phyloP scores from a whole-genome alignment of 2,113 vertebrate species.

The Xenus cinereus region DNA sequence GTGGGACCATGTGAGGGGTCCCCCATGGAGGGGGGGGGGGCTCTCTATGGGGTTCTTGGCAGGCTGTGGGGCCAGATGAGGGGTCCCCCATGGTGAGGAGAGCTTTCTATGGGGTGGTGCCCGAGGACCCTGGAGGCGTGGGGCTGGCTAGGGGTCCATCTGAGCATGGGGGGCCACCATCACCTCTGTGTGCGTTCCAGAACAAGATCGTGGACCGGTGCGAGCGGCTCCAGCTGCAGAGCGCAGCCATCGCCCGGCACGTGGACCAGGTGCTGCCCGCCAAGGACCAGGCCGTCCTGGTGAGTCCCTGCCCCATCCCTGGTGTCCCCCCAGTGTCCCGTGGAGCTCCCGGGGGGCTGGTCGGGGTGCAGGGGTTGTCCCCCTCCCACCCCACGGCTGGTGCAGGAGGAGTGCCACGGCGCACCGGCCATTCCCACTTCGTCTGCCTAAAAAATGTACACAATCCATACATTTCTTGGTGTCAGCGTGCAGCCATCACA shows the following conservation, averaged over 20 bases:
- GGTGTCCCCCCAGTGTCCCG: rapidly evolving
- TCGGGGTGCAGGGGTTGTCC: rapidly evolving
- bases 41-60: neutral
- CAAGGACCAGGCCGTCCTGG: slow-evolving; percentile 85
- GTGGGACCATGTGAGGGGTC: too few relatives aligned
- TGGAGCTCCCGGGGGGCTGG: rapidly evolving
- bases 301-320: slow-evolving; percentile 36
- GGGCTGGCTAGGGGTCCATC: neutral
- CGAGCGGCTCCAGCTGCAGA: slow-evolving; percentile 91
- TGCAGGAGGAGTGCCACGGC: neutral
- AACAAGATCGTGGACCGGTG: slow-evolving; percentile 91
- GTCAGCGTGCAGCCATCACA: neutral
- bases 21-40: too few relatives aligned
- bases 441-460: neutral
- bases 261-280: slow-evolving; percentile 78
- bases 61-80: neutral
- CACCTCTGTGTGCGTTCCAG: neutral
- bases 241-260: slow-evolving; percentile 82
- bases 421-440: neutral
- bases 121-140: rapidly evolving
- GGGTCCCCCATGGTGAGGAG: neutral
- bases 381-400: neutral
- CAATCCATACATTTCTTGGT: too few relatives aligned
- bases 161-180: neutral
- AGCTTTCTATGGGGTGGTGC: neutral